Percentiles rank a stretch among this genome's conserved stretches.
Conservation (phyloP, 2,888 invertebrate genomes). For the Mesorhabditis spiculigera region DNA sequence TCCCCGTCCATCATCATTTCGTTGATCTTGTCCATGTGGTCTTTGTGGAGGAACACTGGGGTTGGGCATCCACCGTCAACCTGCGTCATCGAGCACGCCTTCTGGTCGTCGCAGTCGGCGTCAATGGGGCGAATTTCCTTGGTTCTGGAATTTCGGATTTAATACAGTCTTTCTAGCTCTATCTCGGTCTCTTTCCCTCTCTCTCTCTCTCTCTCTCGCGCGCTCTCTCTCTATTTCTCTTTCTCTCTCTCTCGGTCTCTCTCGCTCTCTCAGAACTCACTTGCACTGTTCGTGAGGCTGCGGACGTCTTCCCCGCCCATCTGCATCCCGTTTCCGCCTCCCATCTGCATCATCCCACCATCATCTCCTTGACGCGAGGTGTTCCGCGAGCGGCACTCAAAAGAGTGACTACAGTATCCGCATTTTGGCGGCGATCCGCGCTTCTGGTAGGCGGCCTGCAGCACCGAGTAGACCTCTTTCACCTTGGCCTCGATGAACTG, state of each 20-base stretch:
- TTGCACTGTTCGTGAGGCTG: neutral
- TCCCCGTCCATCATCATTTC: neutral
- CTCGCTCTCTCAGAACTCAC: neutral
- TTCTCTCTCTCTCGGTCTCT: neutral
- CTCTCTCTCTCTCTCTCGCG: no score
- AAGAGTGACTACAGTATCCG: neutral
- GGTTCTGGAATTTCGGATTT: neutral
- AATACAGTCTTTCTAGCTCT: neutral
- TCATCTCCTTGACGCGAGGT: neutral
- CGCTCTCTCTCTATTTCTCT: no score
- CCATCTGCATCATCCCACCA: no score
- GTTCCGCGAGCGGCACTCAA: neutral
- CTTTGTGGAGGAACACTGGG: neutral
- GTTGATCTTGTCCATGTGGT: neutral
- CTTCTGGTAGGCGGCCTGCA: neutral
- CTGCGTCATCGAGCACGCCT: neutral
- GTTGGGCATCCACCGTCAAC: constrained; percentile 3
- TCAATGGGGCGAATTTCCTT: constrained; percentile 4
- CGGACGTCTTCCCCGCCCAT: neutral
- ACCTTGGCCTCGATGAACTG: constrained; percentile 4
- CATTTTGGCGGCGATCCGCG: neutral
- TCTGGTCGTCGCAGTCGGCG: constrained; percentile 3
- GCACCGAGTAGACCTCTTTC: neutral
- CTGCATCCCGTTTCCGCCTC: no score
- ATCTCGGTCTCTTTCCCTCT: no score